Conservation (phyloP, 1,140 invertebrate species). For the Diplogasteroides magnus region DNA sequence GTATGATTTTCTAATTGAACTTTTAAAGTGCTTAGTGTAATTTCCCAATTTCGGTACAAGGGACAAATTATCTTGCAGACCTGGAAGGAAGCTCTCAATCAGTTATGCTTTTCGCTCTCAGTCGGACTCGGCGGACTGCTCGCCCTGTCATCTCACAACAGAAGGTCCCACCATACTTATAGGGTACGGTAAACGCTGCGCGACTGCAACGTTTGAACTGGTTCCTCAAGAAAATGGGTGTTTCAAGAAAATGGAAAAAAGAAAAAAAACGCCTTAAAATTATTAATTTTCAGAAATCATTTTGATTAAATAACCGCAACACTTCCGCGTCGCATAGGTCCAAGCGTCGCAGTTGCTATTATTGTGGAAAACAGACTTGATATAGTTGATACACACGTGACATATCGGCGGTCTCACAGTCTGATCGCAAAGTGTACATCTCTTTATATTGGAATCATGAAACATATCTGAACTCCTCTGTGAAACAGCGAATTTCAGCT, state of each 20-base stretch:
- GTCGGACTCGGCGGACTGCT: slow-evolving; percentile 61
- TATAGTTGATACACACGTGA: no score
- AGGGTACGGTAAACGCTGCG: slow-evolving; percentile 58
- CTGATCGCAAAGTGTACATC: no score
- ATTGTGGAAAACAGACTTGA: no score
- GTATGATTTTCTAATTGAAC: no score
- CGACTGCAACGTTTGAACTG: slow-evolving; percentile 52
- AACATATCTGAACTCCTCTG: no score
- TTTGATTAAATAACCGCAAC: not conserved
- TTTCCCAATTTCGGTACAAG: not conserved
- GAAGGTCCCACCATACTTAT: slow-evolving; percentile 6
- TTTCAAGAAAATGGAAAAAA: no score
- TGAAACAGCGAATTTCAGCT: no score
- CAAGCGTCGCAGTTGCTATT: not conserved
- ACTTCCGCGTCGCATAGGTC: not conserved
- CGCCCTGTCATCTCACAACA: slow-evolving; percentile 56
- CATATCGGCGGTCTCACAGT: no score
- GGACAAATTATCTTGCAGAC: no score
- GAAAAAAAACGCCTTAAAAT: no score
- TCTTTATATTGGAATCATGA: no score
- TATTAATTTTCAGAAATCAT: not conserved
- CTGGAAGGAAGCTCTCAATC: slow-evolving; percentile 59
- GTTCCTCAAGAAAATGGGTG: no score
- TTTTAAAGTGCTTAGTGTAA: slow-evolving; percentile 2
- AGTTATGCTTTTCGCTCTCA: slow-evolving; percentile 61